These are phyloP conservation scores for Oryctolagus cuniculus DNA, from an alignment of 2,113 vertebrate genomes.

Conservation along the genomic window mOryCun1.1 NC_091440.1:22620001-22620500, in stretches of 20 bases:
- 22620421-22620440: neutral
- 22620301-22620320: too few relatives aligned
- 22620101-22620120: neutral
- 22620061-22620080: neutral
- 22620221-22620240: neutral
- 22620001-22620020: neutral
- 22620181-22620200: neutral
- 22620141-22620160: neutral
- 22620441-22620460: neutral
- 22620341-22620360: too few relatives aligned
- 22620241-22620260: neutral
- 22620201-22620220: neutral
- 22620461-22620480: neutral
- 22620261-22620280: neutral
- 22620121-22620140: neutral
- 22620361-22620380: too few relatives aligned
- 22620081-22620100: neutral
- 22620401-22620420: too few relatives aligned
- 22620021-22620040: neutral
- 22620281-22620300: neutral
- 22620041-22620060: neutral
- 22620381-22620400: too few relatives aligned
- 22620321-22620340: too few relatives aligned
- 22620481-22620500: neutral
- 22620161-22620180: neutral